These are phyloP conservation scores for Coenobita brevimanus DNA, from an alignment of 1,140 invertebrate genomes.

Conservation along the genomic window DNA sequence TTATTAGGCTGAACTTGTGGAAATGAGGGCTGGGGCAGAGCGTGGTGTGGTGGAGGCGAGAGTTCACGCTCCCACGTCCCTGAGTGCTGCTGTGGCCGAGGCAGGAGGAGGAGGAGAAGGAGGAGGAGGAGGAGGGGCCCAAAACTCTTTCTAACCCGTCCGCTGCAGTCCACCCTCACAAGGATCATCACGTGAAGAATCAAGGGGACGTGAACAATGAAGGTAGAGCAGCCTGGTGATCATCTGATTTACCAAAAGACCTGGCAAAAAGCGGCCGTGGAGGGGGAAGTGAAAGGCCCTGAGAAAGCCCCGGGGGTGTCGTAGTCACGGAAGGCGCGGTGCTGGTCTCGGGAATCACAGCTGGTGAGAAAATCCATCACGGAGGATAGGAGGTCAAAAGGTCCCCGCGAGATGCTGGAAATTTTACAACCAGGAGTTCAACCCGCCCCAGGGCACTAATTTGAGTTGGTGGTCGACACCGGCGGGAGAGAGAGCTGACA, in stretches of 20 bases:
- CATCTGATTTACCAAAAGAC: too few relatives aligned
- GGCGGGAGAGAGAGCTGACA: conserved; percentile 2
- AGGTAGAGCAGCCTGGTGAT: too few relatives aligned
- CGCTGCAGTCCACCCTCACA: too few relatives aligned
- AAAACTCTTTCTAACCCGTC: too few relatives aligned
- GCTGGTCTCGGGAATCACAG: conserved; percentile 16
- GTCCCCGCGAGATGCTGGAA: conserved; percentile 35
- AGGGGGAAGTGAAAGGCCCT: conserved; percentile 45
- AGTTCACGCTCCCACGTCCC: conserved; percentile 49
- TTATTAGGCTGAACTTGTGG: too few relatives aligned
- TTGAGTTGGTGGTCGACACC: conserved; percentile 18
- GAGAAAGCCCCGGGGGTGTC: conserved; percentile 1
- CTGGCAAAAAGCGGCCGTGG: neutral
- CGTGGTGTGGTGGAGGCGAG: conserved; percentile 21
- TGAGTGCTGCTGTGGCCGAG: neutral
- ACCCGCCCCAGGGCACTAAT: conserved; percentile 27
- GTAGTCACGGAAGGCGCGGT: conserved; percentile 27
- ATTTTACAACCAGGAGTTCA: conserved; percentile 23
- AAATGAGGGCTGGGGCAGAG: too few relatives aligned
- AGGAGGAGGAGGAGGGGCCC: too few relatives aligned
- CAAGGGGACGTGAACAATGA: too few relatives aligned
- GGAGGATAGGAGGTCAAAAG: conserved; percentile 40
- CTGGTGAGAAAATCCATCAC: conserved; percentile 45
- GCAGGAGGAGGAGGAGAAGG: too few relatives aligned
- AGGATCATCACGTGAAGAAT: too few relatives aligned